A percentile compares a stretch with the other conserved stretches of the same genome.
Conservation (phyloP, 2,888 invertebrate genomes). For the Augiades crinisus region DNA sequence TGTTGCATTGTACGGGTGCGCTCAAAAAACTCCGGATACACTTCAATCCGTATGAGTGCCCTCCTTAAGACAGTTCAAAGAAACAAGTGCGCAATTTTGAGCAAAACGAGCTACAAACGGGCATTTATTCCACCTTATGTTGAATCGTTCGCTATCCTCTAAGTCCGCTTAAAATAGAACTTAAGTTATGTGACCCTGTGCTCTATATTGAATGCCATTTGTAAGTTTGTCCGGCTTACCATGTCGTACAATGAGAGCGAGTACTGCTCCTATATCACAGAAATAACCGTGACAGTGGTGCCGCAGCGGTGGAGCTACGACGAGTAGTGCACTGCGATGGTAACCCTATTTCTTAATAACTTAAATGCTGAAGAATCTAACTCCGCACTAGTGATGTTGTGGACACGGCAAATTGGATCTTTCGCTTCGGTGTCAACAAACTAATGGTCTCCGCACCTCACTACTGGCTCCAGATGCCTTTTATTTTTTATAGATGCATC, state of each 20-base stretch:
- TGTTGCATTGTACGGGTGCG: constrained; percentile 5
- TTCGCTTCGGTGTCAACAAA: constrained; percentile 37
- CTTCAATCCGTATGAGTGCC: constrained; percentile 13
- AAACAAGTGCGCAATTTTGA: not conserved
- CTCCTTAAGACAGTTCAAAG: constrained; percentile 7
- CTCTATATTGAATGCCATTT: too few relatives aligned
- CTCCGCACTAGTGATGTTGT: not conserved
- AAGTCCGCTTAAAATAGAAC: too few relatives aligned
- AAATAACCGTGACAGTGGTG: too few relatives aligned
- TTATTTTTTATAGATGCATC: not conserved
- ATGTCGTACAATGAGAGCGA: too few relatives aligned
- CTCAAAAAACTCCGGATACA: constrained; percentile 9
- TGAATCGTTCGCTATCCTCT: too few relatives aligned
- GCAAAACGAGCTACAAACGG: too few relatives aligned
- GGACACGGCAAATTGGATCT: constrained; percentile 35
- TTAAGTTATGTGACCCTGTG: too few relatives aligned
- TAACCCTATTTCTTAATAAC: not conserved
- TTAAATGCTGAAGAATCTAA: not conserved
- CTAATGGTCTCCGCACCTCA: constrained; percentile 17
- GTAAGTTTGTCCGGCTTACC: too few relatives aligned
- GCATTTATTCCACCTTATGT: too few relatives aligned
- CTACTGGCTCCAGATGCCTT: not conserved
- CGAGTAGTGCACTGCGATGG: not conserved
- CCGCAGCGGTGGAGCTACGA: too few relatives aligned
- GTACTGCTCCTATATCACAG: too few relatives aligned